Percentiles rank a stretch among this genome's conserved stretches.
Conservation (phyloP, 2,797 vertebrate species). For the Mus minutoides region DNA sequence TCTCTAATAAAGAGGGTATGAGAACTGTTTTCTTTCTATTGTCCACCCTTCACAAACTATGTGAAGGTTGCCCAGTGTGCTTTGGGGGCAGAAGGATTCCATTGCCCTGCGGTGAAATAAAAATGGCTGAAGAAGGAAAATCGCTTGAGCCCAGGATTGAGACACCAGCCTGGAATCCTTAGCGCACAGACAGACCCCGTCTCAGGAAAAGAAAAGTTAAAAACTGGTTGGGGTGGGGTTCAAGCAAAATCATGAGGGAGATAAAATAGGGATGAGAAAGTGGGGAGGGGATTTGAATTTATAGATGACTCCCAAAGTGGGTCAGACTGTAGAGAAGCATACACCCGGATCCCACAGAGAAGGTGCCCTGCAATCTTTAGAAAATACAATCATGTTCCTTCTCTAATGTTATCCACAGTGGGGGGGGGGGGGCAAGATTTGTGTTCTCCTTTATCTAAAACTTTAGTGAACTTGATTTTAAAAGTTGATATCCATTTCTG, state of each 20-base stretch:
- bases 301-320: not conserved
- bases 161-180: not conserved
- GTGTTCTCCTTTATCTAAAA: not conserved
- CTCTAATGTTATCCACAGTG: not conserved
- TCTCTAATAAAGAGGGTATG: constrained; percentile 35
- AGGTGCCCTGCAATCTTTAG: not conserved
- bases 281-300: not conserved
- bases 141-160: not conserved
- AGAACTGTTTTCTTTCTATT: constrained; percentile 37
- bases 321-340: not conserved
- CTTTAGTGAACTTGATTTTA: not conserved
- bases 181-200: not conserved
- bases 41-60: constrained; percentile 20
- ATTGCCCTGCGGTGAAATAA: not conserved
- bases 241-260: not conserved
- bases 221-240: not conserved
- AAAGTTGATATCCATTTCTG: not conserved
- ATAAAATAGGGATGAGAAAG: not conserved
- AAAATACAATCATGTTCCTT: not conserved
- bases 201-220: not conserved
- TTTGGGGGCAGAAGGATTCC: not conserved
- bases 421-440: not conserved
- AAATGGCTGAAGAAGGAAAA: constrained; percentile 3
- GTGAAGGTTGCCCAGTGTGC: not conserved
- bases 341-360: not conserved